These are phyloP conservation scores for Lissonota sp. DNA, from an alignment of 2,888 invertebrate species.

Conservation along the genomic window DNA sequence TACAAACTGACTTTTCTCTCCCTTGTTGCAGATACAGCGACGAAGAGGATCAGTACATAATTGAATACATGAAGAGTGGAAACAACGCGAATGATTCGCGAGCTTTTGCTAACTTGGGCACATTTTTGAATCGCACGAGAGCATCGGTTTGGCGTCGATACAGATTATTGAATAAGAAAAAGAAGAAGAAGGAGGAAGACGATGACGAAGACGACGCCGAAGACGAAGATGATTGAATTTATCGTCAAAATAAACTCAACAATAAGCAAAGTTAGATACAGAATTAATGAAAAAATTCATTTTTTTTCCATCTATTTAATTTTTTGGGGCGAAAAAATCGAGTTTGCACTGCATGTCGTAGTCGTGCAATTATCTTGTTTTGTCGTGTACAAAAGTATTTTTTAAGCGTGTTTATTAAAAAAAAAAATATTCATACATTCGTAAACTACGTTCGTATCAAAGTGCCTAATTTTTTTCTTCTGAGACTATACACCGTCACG, in stretches of 20 bases:
- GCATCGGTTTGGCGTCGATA: constrained; percentile 80
- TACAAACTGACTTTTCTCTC: background rate
- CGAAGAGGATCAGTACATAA: constrained; percentile 75
- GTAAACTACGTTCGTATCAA: constrained; percentile 66
- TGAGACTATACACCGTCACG: constrained; percentile 57
- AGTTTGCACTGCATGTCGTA: background rate
- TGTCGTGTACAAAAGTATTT: constrained; percentile 17
- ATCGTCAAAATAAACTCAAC: background rate
- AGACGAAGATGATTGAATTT: background rate
- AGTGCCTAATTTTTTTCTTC: constrained; percentile 56
- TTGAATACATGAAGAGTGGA: constrained; percentile 71
- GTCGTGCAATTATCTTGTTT: background rate
- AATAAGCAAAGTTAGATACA: too few relatives aligned
- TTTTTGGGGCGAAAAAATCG: constrained; percentile 3
- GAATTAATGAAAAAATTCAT: too few relatives aligned
- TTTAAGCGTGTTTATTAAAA: constrained; percentile 69
- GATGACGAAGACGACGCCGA: background rate
- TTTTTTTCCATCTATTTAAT: background rate
- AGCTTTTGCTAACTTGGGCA: constrained; percentile 75
- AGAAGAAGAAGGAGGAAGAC: background rate
- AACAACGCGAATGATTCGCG: constrained; percentile 64
- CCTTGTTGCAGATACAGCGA: constrained; percentile 70
- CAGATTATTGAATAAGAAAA: constrained; percentile 68
- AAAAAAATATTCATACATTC: constrained; percentile 67
- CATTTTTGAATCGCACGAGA: constrained; percentile 77